Percentiles rank a stretch among this genome's conserved stretches.
Conservation (phyloP, 30 jellyfish, hydroid and myxozoan species). For the Turritopsis dohrnii region DNA sequence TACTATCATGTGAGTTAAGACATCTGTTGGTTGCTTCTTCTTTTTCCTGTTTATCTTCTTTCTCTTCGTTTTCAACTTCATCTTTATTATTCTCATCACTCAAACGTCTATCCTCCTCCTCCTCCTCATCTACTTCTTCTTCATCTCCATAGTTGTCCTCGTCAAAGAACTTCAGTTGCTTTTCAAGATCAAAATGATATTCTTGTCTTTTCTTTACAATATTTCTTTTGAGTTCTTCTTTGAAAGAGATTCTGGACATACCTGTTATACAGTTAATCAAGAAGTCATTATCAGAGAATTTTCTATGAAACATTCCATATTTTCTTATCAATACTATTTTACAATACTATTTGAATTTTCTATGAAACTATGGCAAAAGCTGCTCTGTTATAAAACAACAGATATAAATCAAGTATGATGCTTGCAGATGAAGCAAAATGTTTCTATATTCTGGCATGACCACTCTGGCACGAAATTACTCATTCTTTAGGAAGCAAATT, state of each 20-base stretch:
- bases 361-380: too few species aligned
- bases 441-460: too few species aligned
- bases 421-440: too few species aligned
- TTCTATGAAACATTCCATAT: background rate
- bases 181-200: background rate
- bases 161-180: background rate
- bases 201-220: slow-evolving; percentile 8
- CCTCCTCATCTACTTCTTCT: background rate
- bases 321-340: too few species aligned
- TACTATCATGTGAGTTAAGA: background rate
- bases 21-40: background rate
- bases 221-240: background rate
- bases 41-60: background rate
- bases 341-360: too few species aligned
- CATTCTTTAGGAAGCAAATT: too few species aligned
- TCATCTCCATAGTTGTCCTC: slow-evolving; percentile 4
- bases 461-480: too few species aligned
- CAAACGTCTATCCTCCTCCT: background rate
- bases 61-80: slow-evolving; percentile 8
- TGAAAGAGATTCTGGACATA: background rate
- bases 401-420: too few species aligned
- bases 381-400: too few species aligned
- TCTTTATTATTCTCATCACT: slow-evolving; percentile 26
- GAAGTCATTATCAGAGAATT: background rate
- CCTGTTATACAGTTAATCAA: background rate